These are phyloP conservation scores for Drosophila fungiperda DNA, from an alignment of 2,888 invertebrate species.

Conservation along the genomic window DNA sequence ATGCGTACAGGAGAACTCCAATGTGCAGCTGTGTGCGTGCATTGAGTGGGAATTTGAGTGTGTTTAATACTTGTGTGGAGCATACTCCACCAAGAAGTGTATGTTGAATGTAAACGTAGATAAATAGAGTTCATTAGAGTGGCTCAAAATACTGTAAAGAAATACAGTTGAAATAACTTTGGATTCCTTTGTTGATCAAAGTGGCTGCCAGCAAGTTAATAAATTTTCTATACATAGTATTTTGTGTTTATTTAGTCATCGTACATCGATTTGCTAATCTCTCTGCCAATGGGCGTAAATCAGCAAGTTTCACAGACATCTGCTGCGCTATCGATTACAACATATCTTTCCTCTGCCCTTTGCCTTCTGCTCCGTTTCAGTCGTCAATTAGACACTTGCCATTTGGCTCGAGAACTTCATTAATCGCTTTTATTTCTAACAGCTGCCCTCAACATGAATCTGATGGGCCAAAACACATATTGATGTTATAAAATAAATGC, in stretches of 20 bases:
- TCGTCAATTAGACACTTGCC: constrained; percentile 69
- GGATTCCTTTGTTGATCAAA: neutral
- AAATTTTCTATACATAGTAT: neutral
- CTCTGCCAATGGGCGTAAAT: constrained; percentile 19
- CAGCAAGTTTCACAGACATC: constrained; percentile 29
- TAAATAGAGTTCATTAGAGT: neutral
- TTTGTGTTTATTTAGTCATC: constrained; percentile 7
- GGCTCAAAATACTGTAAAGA: neutral
- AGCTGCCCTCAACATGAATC: constrained; percentile 60
- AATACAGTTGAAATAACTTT: neutral
- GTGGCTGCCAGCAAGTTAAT: neutral
- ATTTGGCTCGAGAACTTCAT: constrained; percentile 67
- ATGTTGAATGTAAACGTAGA: neutral
- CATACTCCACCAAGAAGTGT: neutral
- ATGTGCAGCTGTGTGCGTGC: neutral
- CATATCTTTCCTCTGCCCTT: neutral
- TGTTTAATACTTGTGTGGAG: neutral
- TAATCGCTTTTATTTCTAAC: constrained; percentile 66
- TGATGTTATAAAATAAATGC: constrained; percentile 56
- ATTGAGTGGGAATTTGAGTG: neutral
- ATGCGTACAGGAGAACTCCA: neutral
- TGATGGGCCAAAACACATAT: constrained; percentile 41
- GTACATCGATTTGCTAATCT: constrained; percentile 32
- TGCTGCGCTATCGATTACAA: constrained; percentile 50
- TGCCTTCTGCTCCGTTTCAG: constrained; percentile 21